These are phyloP conservation scores for Andinoacara biseriatus DNA, from an alignment of 2,113 vertebrate genomes.

Conservation along the genomic window DNA sequence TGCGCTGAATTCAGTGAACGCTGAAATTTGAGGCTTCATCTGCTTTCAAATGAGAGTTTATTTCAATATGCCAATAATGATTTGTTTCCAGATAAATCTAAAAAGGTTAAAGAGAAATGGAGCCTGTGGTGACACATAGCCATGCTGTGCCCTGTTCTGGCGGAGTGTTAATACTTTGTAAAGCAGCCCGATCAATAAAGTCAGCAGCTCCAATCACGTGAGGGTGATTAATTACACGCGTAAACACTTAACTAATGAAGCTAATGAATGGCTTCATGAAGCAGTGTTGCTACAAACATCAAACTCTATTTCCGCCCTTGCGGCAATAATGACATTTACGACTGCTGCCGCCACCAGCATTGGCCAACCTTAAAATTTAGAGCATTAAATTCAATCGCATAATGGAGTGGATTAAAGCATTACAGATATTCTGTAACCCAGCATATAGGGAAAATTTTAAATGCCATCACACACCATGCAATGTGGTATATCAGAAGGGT, in stretches of 20 bases:
- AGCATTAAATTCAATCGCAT: constrained; percentile 30
- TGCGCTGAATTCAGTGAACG: rapidly evolving
- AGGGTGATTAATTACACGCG: constrained; percentile 25
- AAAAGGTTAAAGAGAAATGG: not conserved
- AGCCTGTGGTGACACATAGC: not conserved
- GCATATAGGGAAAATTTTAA: constrained; percentile 27
- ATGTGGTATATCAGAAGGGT: constrained; percentile 18
- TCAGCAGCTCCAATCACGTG: not conserved
- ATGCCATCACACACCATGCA: not conserved
- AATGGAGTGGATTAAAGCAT: constrained; percentile 26
- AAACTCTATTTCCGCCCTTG: not conserved
- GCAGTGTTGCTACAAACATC: constrained; percentile 4
- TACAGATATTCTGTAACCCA: not conserved
- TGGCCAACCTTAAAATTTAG: constrained; percentile 32
- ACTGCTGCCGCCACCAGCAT: not conserved
- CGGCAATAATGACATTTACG: constrained; percentile 11
- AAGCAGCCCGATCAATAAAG: constrained; percentile 36
- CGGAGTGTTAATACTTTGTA: not conserved
- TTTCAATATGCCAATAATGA: not conserved
- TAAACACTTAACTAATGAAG: constrained; percentile 33
- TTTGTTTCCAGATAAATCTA: not conserved
- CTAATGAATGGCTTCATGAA: constrained; percentile 38
- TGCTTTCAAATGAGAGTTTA: not conserved
- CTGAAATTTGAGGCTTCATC: not conserved
- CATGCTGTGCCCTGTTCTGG: not conserved